Evolutionary conservation across 2,888 invertebrate species (phyloP).

Genomic region (Rhamphomyia laevipes): DNA sequence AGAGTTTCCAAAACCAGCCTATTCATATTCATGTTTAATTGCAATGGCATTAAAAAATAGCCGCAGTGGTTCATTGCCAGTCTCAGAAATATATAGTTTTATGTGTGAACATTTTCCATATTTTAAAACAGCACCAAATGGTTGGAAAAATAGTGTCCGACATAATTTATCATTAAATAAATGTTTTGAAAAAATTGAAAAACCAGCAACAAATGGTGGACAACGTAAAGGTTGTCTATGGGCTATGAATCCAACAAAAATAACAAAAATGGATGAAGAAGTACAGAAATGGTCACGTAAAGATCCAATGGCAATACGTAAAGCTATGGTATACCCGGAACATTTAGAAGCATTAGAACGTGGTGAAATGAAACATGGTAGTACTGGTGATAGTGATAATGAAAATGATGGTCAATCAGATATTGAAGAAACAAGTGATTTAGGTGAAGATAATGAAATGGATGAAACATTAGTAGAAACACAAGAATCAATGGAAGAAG

Average conservation of each 20-base stretch:
- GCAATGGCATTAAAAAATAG: constrained; percentile 97
- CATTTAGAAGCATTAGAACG: constrained; percentile 71
- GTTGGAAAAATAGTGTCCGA: constrained; percentile 98
- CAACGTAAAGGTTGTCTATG: constrained; percentile 84
- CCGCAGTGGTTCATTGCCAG: constrained; percentile 84
- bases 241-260: constrained; percentile 93
- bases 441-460: constrained; percentile 45
- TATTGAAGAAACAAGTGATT: constrained; percentile 40
- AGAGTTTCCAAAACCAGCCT: constrained; percentile 88
- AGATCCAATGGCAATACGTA: constrained; percentile 82
- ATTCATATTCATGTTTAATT: constrained; percentile 95
- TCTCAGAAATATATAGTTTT: constrained; percentile 96
- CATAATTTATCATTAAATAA: constrained; percentile 96
- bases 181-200: constrained; percentile 97
- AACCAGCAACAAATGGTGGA: constrained; percentile 76
- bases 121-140: constrained; percentile 95
- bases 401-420: constrained; percentile 37
- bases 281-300: constrained; percentile 96
- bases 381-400: constrained; percentile 50
- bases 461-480: constrained; percentile 41
- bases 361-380: constrained; percentile 77
- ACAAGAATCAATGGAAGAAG: constrained; percentile 37
- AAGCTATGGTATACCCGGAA: constrained; percentile 90
- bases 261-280: constrained; percentile 95
- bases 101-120: constrained; percentile 99